These are phyloP conservation scores for Drosophila lacertosa DNA, from an alignment of 1,140 invertebrate genomes.

Conservation along the genomic window DNA sequence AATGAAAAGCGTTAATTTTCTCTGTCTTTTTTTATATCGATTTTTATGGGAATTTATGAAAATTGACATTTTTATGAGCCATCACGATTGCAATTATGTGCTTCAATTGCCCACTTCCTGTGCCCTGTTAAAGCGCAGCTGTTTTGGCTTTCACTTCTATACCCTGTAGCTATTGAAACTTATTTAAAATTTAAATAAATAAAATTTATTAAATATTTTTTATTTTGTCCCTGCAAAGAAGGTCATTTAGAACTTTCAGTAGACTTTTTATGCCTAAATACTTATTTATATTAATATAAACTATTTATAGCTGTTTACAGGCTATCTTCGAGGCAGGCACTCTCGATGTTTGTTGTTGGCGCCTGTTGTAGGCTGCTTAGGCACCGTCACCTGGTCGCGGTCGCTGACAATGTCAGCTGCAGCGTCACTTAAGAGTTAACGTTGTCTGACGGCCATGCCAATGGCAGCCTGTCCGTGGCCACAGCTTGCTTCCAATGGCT, in stretches of 20 bases:
- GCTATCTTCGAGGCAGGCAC: background rate
- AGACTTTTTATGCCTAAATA: no score
- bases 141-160: background rate
- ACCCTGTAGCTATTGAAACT: no score
- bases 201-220: no score
- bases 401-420: constrained; percentile 55
- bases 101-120: constrained; percentile 16
- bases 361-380: background rate
- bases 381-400: constrained; percentile 29
- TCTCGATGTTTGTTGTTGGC: background rate
- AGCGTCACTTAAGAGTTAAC: constrained; percentile 27
- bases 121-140: background rate
- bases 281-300: no score
- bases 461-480: constrained; percentile 12
- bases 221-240: no score
- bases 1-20: constrained; percentile 44
- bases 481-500: constrained; percentile 2
- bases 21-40: constrained; percentile 9
- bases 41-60: constrained; percentile 65
- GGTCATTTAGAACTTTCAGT: no score
- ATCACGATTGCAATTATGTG: constrained; percentile 66
- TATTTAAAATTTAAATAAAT: no score
- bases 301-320: background rate
- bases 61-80: constrained; percentile 70
- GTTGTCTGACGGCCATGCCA: constrained; percentile 18